Conservation (phyloP, 2,797 vertebrate genomes). For the Buceros bicornis region DNA sequence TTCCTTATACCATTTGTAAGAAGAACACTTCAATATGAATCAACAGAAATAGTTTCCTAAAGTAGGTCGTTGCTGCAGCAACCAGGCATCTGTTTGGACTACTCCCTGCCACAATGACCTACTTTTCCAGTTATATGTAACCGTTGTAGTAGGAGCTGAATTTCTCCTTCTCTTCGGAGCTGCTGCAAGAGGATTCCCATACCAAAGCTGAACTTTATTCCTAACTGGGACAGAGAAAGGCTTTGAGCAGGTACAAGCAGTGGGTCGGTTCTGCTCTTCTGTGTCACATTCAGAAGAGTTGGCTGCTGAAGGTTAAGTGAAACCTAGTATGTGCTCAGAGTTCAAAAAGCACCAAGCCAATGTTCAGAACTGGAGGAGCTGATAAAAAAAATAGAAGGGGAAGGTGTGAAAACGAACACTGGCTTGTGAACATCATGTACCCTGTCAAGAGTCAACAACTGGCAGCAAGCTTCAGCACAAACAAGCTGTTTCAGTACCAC, state of each 20-base stretch:
- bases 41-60: slow-evolving; percentile 82
- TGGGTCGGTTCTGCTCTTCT: background rate
- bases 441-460: background rate
- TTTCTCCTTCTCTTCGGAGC: slow-evolving; percentile 71
- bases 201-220: background rate
- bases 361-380: background rate
- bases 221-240: slow-evolving; percentile 22
- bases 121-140: slow-evolving; percentile 79
- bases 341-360: background rate
- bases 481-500: background rate
- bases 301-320: slow-evolving; percentile 22
- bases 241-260: background rate
- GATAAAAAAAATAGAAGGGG: background rate
- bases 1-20: slow-evolving; percentile 75
- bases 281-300: background rate
- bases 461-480: background rate
- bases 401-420: background rate
- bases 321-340: background rate
- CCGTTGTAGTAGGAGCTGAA: slow-evolving; percentile 63
- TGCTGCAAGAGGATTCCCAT: slow-evolving; percentile 37
- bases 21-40: slow-evolving; percentile 81
- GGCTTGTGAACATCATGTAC: background rate
- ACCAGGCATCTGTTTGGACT: slow-evolving; percentile 78
- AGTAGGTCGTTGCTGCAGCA: slow-evolving; percentile 86
- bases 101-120: slow-evolving; percentile 84